Conservation (phyloP, 2,113 vertebrate species). For the Poeciliopsis occidentalis region DNA sequence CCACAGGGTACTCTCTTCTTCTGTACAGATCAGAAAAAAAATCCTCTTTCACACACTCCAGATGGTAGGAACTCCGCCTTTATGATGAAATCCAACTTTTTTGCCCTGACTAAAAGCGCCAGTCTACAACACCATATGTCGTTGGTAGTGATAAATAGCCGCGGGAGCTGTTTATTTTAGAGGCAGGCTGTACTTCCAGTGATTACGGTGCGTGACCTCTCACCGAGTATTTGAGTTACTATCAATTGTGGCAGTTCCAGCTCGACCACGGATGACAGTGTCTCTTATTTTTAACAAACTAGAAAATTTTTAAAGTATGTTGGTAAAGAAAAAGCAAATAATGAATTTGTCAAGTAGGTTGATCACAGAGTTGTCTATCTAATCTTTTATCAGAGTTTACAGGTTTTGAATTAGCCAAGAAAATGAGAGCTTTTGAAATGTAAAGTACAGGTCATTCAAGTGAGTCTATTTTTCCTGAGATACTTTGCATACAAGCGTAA, state of each 20-base stretch:
- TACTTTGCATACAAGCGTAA: not conserved
- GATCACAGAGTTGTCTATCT: constrained; percentile 28
- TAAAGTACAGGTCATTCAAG: constrained; percentile 1
- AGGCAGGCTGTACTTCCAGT: constrained; percentile 44
- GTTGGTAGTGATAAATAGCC: constrained; percentile 34
- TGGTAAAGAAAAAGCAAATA: constrained; percentile 54
- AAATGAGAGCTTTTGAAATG: constrained; percentile 12
- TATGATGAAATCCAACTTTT: constrained; percentile 15
- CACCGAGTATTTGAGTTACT: constrained; percentile 48
- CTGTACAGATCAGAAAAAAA: not conserved
- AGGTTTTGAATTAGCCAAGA: constrained; percentile 22
- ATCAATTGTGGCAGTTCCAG: constrained; percentile 59
- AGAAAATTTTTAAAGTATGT: constrained; percentile 42
- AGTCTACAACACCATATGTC: constrained; percentile 30
- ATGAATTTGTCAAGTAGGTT: constrained; percentile 52
- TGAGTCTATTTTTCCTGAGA: constrained; percentile 1
- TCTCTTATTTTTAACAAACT: constrained; percentile 46
- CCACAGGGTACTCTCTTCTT: not conserved
- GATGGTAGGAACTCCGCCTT: not conserved
- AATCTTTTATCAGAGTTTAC: constrained; percentile 13
- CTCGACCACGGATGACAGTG: constrained; percentile 36
- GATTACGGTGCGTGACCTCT: constrained; percentile 64
- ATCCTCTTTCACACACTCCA: not conserved
- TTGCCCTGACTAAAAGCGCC: constrained; percentile 11
- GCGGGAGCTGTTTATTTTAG: constrained; percentile 58